Percentiles rank a stretch among this genome's conserved stretches.
Conservation (phyloP, 2,888 invertebrate genomes). For the Punctoribates punctum region DNA sequence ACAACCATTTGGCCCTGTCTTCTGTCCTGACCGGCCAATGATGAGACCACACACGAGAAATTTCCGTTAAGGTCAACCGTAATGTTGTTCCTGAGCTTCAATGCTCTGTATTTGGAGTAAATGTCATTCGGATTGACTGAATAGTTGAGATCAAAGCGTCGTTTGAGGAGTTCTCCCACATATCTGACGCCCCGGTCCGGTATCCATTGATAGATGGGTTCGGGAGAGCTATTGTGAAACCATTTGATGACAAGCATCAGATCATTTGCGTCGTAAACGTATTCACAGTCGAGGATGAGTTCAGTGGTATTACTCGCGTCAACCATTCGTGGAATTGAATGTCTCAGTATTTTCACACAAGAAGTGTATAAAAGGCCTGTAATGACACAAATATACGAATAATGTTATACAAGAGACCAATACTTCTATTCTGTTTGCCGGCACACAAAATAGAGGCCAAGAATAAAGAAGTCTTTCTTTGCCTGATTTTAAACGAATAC, state of each 20-base stretch:
- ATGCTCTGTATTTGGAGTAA: slow-evolving; percentile 41
- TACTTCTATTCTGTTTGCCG: too few species aligned
- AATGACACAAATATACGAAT: slow-evolving; percentile 3
- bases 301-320: slow-evolving; percentile 38
- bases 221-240: slow-evolving; percentile 44
- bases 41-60: slow-evolving; percentile 41
- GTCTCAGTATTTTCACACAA: slow-evolving; percentile 35
- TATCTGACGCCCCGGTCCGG: slow-evolving; percentile 41
- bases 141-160: slow-evolving; percentile 41
- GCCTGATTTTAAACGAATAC: slow-evolving; percentile 6
- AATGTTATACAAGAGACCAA: not conserved
- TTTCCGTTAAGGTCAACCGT: slow-evolving; percentile 39
- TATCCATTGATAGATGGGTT: slow-evolving; percentile 46
- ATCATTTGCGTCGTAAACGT: slow-evolving; percentile 42
- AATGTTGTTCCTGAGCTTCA: slow-evolving; percentile 29
- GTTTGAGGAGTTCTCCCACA: slow-evolving; percentile 38
- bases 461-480: not conserved
- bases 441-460: not conserved
- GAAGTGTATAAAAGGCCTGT: slow-evolving; percentile 26
- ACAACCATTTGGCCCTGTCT: slow-evolving; percentile 39
- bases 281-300: slow-evolving; percentile 44
- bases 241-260: slow-evolving; percentile 42
- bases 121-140: slow-evolving; percentile 37
- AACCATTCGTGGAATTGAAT: slow-evolving; percentile 40
- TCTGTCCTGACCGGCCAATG: slow-evolving; percentile 42